Percentiles rank a stretch among this genome's conserved stretches.
Evolutionary conservation across 2,113 vertebrate genomes (phyloP).

Genomic region (Coracopsis vasa): DNA sequence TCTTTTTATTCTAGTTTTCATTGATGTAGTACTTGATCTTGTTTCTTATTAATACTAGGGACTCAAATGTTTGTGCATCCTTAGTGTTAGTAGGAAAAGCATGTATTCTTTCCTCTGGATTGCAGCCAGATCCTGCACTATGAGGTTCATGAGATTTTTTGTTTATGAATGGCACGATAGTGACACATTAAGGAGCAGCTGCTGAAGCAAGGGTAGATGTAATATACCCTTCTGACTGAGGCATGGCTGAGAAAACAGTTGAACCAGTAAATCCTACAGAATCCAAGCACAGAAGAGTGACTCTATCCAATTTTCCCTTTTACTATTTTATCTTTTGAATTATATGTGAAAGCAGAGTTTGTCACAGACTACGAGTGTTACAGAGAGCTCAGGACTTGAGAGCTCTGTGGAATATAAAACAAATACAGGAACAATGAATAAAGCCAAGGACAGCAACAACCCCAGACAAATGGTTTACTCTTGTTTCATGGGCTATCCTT

Average conservation of each 20-base stretch:
- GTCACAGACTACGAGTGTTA: neutral
- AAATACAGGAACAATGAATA: neutral
- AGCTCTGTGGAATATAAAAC: neutral
- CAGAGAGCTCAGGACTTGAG: neutral
- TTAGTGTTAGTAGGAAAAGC: neutral
- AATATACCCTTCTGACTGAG: conserved; percentile 26
- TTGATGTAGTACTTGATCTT: neutral
- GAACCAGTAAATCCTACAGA: conserved; percentile 28
- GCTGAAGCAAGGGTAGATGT: conserved; percentile 24
- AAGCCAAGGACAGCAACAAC: neutral
- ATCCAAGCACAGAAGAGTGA: conserved; percentile 16
- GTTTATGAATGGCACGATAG: conserved; percentile 3
- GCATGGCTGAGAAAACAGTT: conserved; percentile 22
- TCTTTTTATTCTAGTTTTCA: neutral
- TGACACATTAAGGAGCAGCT: conserved; percentile 33
- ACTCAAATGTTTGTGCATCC: neutral
- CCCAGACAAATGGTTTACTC: neutral
- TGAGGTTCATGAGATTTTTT: conserved; percentile 17
- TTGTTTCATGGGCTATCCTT: neutral
- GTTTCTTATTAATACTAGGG: neutral
- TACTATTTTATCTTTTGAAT: conserved; percentile 44
- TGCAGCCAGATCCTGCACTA: neutral
- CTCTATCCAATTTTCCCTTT: conserved; percentile 16
- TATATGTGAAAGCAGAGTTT: neutral
- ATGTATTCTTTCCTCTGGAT: neutral